Base-by-base conservation (phyloP, 2,888 invertebrate genomes). In the Erpobdella octoculata region DNA sequence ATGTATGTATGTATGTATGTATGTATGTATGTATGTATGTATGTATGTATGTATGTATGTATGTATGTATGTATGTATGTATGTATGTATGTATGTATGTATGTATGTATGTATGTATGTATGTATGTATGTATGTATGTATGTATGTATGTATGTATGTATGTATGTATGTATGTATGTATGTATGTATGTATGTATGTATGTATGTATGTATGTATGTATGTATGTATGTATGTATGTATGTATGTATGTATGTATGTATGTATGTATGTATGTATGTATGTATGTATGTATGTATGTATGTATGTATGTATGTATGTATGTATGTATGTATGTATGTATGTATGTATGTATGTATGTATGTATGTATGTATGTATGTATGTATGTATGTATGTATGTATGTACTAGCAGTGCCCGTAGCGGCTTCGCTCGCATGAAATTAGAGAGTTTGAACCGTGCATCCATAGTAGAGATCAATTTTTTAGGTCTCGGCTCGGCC, bases 211-310 rank as follows among this genome's bases (percentile, higher is more conserved):
- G 46, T 41, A 41, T 41, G 46, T 41, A 41, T 41, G 46, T 41
- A 41, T 41, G 46, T 41, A 41, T 41, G 46, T 41, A 41, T 41
- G 46, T 41, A 41, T 41, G 46, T 41, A 41, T 41, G 46, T 41
- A 41, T 41, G 46, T 41, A 41, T 59, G 46, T 9, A 48, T 69
- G 48, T 70, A 70, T 70, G 59, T 70, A 70, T 68, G 59, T 65
- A 70, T 70, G 70, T 70, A 66, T 70, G 62, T 70, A 70, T 70
- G 59, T 37, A 66, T 71, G 66, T 41, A 71, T 71, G 71, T 41
- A 41, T 41, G 4, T 2, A 70, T 70, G 61, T 69, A 33, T 28
- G 25, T 21, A 70, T 70, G 70, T 25, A 37, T 66, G 38, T 37
- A 37, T 66, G 66, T 33, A 37, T 66, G 66, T 33, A 8, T 67